Evolutionary conservation across 1,140 invertebrate species (phyloP), one percentile per base, ranked within the genome.

Genomic region (roundworm (Caenorhabditis elegans)): DNA sequence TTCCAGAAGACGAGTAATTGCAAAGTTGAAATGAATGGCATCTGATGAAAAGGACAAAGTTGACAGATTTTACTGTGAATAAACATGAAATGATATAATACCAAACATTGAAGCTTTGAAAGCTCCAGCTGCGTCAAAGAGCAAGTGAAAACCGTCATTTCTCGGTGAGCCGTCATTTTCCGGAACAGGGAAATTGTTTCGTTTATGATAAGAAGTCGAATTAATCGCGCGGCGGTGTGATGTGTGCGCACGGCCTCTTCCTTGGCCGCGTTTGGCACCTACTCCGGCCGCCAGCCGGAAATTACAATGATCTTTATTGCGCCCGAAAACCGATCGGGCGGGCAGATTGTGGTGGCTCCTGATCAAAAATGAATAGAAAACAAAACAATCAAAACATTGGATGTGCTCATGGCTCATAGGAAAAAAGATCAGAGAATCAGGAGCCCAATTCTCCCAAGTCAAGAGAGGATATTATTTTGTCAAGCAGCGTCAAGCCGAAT

Each of bases 171-270:
- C 53, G 53, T 70, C 34, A 39, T 70, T 70, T 70, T 70, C 60
- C 60, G 60, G 60, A 70, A 70, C 60, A 70, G 60, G 60, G 60
- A 70, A 70, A 70, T 70, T 70, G 60, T 70, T 70, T 70, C 60
- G 60, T 70, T 70, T 70, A 70, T 70, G 60, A 70, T 70, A 70
- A 70, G 60, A 70, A 39, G 34, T 39, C 60, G 60, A 70, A 70
- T 70, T 43, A 70, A 70, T 43, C 60, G 34, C 34, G 60, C 60
- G 60, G 26, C 34, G 60, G 60, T 70, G 19, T 39, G 17, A 39
- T 43, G 60, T 70, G 34, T 70, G 31, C 11, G 60, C 34, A 43
- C 39, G 15, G 60, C 34, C 17, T 70, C 60, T 70, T 39, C 34
- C 60, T 39, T 8, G 3, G 34, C n/a, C 60, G 34, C 60, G n/a